Percentiles rank a stretch among this genome's conserved stretches.
Conservation (phyloP, 2,888 invertebrate genomes). For the Caenorhabditis sp. region DNA sequence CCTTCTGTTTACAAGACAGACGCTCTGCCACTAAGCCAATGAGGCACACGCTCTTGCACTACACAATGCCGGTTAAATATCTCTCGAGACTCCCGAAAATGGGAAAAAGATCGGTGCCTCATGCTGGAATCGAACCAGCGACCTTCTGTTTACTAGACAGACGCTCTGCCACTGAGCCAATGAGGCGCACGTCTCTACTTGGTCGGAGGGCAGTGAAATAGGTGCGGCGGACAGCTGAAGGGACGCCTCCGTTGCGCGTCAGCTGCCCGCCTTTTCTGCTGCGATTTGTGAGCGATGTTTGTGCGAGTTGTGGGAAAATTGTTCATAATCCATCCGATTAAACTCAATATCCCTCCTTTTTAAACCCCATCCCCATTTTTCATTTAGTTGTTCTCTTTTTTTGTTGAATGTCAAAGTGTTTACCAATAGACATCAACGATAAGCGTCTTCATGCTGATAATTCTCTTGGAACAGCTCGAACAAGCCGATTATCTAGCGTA, state of each 20-base stretch:
- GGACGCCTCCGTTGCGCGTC: too few species aligned
- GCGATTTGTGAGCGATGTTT: background rate
- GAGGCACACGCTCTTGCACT: background rate
- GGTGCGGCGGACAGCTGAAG: too few species aligned
- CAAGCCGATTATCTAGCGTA: background rate
- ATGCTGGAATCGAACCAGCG: slow-evolving; percentile 80
- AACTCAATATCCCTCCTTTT: too few species aligned
- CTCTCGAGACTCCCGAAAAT: background rate
- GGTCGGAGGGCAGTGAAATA: background rate
- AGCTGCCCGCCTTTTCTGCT: too few species aligned
- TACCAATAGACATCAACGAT: background rate
- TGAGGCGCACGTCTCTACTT: slow-evolving; percentile 46
- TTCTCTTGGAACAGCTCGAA: background rate
- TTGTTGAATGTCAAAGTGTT: too few species aligned
- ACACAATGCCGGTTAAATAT: background rate
- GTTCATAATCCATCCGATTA: too few species aligned
- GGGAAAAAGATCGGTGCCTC: slow-evolving; percentile 65
- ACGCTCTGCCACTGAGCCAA: slow-evolving; percentile 81
- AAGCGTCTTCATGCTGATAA: too few species aligned
- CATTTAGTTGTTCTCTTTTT: too few species aligned
- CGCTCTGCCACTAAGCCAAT: slow-evolving; percentile 66
- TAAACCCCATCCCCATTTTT: too few species aligned
- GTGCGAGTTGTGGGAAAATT: too few species aligned
- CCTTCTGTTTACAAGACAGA: slow-evolving; percentile 80
- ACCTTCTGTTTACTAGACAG: slow-evolving; percentile 81